Evolutionary conservation across 2,113 vertebrate species (phyloP).

Genomic region (Nothoprocta perdicaria): DNA sequence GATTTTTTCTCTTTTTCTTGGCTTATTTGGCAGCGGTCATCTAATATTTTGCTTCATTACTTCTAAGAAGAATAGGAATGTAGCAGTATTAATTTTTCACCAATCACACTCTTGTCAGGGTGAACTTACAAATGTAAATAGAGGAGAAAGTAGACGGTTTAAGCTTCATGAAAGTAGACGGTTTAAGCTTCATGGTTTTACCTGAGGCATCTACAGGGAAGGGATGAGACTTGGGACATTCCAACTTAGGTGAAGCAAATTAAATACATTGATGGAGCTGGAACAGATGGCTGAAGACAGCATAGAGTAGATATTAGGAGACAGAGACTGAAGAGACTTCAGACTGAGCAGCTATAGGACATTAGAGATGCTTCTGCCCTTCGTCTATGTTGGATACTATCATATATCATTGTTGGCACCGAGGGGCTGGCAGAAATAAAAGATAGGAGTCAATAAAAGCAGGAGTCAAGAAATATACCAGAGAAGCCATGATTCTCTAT

Average conservation of each 20-base stretch:
- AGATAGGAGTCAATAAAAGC: neutral
- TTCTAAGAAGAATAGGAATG: neutral
- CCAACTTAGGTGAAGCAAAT: neutral
- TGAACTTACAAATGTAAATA: neutral
- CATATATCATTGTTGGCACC: accelerated
- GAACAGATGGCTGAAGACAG: neutral
- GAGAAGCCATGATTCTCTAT: neutral
- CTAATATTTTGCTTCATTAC: neutral
- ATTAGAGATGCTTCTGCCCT: neutral
- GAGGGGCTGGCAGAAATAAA: neutral
- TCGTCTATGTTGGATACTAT: accelerated
- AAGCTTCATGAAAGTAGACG: neutral
- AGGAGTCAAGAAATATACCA: neutral
- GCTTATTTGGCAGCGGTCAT: neutral
- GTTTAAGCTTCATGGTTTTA: neutral
- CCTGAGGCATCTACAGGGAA: neutral
- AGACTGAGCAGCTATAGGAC: neutral
- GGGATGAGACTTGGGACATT: neutral
- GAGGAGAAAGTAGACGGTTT: neutral
- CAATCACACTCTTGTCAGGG: neutral
- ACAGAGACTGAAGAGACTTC: neutral
- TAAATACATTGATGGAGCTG: neutral
- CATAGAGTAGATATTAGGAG: neutral
- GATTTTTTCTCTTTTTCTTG: neutral
- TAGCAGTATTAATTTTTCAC: neutral